Conservation (phyloP, 1,140 invertebrate species). For the Drosophila equinoxialis region DNA sequence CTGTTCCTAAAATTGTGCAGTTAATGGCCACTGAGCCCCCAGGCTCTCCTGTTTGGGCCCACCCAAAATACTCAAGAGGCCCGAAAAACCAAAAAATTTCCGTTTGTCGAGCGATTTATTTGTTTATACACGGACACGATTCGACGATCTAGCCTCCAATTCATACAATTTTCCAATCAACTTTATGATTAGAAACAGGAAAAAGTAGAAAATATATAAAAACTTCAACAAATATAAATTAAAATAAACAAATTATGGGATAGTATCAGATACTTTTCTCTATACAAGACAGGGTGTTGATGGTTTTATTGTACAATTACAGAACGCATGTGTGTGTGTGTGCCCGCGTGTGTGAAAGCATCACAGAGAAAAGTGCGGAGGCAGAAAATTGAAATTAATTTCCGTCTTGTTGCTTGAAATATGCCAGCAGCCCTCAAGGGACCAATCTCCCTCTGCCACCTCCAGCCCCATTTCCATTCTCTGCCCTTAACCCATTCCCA, state of each 20-base stretch:
- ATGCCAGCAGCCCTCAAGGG: slow-evolving; percentile 44
- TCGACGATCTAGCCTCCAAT: not conserved
- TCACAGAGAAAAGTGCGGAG: slow-evolving; percentile 18
- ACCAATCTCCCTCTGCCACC: not conserved
- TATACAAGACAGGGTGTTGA: slow-evolving; percentile 58
- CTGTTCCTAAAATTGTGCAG: slow-evolving; percentile 39
- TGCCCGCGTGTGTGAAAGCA: not conserved
- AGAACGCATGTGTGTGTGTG: slow-evolving; percentile 27
- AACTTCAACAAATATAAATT: slow-evolving; percentile 80
- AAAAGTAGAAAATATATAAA: slow-evolving; percentile 60
- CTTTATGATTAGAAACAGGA: slow-evolving; percentile 34
- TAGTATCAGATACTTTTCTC: slow-evolving; percentile 38
- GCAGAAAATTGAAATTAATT: slow-evolving; percentile 66
- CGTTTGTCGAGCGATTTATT: slow-evolving; percentile 69
- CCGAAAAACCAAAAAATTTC: slow-evolving; percentile 36
- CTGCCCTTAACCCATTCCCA: slow-evolving; percentile 38
- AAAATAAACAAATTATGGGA: slow-evolving; percentile 74
- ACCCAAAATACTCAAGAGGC: slow-evolving; percentile 29
- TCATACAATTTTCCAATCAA: slow-evolving; percentile 22
- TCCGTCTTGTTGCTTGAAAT: slow-evolving; percentile 67
- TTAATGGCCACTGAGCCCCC: slow-evolving; percentile 42
- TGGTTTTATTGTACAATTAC: slow-evolving; percentile 77
- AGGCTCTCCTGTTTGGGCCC: slow-evolving; percentile 15
- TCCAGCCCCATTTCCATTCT: not conserved
- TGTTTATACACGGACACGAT: slow-evolving; percentile 59